These are phyloP conservation scores for Platycnemis pennipes DNA, from an alignment of 2,888 invertebrate genomes.

Conservation along the genomic window DNA sequence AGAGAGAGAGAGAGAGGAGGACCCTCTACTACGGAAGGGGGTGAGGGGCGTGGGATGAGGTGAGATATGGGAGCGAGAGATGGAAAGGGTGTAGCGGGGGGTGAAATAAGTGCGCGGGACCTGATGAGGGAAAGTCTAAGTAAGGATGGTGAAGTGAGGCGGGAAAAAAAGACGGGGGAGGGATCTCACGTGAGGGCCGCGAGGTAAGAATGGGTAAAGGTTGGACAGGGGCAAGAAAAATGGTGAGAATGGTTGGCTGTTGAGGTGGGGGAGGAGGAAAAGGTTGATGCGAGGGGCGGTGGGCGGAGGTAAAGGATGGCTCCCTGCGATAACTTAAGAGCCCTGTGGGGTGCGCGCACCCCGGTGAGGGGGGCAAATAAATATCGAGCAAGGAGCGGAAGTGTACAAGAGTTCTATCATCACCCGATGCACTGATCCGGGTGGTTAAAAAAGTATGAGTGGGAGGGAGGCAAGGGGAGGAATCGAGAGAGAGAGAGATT, in stretches of 20 bases:
- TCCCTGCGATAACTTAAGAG: background rate
- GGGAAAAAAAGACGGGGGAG: too few relatives aligned
- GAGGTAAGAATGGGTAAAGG: background rate
- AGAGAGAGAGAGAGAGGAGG: background rate
- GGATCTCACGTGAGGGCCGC: background rate
- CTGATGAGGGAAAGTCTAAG: background rate
- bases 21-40: background rate
- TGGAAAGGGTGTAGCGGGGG: background rate
- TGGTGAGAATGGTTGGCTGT: background rate
- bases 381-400: background rate
- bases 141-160: background rate
- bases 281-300: background rate
- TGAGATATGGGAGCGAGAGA: slow-evolving; percentile 24
- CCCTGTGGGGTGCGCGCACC: background rate
- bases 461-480: too few relatives aligned
- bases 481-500: background rate
- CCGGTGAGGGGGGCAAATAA: background rate
- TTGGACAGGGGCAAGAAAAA: slow-evolving; percentile 17
- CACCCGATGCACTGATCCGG: background rate
- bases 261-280: background rate
- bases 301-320: background rate
- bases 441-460: too few relatives aligned
- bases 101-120: background rate
- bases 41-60: background rate
- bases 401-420: background rate